Conservation (phyloP, 2,797 vertebrate species). For the Gymnothorax reevesii region DNA sequence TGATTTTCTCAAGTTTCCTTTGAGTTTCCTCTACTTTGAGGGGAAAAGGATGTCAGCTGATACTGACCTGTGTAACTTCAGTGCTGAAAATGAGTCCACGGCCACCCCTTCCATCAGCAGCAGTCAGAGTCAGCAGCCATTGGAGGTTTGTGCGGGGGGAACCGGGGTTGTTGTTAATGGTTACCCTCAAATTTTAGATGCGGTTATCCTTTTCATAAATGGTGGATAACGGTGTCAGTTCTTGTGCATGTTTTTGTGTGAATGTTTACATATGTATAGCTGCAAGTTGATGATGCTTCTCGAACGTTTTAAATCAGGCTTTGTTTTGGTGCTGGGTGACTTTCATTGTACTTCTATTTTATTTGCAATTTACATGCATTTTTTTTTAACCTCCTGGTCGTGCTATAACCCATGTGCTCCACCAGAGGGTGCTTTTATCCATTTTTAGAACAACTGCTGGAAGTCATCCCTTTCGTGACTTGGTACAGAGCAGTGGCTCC, state of each 20-base stretch:
- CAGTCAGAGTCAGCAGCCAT: constrained; percentile 79
- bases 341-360: no score
- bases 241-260: background rate
- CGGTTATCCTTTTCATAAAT: background rate
- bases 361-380: no score
- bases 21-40: no score
- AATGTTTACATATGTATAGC: background rate
- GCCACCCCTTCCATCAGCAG: constrained; percentile 71
- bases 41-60: background rate
- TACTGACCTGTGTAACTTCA: constrained; percentile 50
- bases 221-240: background rate
- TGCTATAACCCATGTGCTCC: no score
- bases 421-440: no score
- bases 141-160: constrained; percentile 74
- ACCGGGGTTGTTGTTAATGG: background rate
- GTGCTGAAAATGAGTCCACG: constrained; percentile 78
- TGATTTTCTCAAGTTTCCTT: no score
- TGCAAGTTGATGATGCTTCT: background rate
- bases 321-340: no score
- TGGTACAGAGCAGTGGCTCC: no score
- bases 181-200: background rate
- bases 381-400: no score
- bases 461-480: no score
- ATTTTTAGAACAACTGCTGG: no score
- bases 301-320: no score